Evolutionary conservation across 1,140 invertebrate genomes (phyloP).

Genomic region (Sycophila sp.): DNA sequence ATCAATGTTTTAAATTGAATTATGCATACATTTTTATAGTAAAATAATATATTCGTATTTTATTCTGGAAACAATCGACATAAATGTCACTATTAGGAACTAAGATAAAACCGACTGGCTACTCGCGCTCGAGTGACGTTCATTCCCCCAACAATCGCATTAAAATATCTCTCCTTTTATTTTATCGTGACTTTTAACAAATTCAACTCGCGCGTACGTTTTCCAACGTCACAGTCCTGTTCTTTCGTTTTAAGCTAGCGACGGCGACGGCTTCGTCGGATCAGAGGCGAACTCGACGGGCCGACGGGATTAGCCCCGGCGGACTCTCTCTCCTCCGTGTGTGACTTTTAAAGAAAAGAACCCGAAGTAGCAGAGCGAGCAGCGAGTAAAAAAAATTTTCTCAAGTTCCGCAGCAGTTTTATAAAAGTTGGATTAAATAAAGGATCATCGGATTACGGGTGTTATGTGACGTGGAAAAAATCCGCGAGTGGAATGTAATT

Average conservation of each 20-base stretch:
- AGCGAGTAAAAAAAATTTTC: not conserved
- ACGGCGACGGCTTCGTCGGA: not conserved
- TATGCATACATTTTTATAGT: no score
- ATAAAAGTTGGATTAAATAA: constrained; percentile 18
- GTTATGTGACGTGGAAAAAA: not conserved
- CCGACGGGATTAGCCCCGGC: constrained; percentile 16
- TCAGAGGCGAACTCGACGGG: constrained; percentile 2
- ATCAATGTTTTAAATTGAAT: no score
- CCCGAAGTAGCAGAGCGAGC: not conserved
- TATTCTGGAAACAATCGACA: no score
- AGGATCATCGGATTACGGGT: constrained; percentile 1
- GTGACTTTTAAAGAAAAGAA: constrained; percentile 23
- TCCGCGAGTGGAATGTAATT: not conserved
- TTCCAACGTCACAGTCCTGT: not conserved
- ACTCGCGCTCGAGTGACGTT: no score
- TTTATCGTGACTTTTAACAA: no score
- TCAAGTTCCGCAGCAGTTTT: not conserved
- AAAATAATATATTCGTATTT: no score
- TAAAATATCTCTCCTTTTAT: no score
- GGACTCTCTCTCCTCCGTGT: constrained; percentile 8
- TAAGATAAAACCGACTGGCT: no score
- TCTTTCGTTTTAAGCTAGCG: not conserved
- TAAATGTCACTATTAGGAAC: no score
- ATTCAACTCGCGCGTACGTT: not conserved
- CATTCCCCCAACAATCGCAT: no score